These are phyloP conservation scores for Cylindroiulus punctatus DNA, from an alignment of 2,888 invertebrate genomes.

Conservation along the genomic window DNA sequence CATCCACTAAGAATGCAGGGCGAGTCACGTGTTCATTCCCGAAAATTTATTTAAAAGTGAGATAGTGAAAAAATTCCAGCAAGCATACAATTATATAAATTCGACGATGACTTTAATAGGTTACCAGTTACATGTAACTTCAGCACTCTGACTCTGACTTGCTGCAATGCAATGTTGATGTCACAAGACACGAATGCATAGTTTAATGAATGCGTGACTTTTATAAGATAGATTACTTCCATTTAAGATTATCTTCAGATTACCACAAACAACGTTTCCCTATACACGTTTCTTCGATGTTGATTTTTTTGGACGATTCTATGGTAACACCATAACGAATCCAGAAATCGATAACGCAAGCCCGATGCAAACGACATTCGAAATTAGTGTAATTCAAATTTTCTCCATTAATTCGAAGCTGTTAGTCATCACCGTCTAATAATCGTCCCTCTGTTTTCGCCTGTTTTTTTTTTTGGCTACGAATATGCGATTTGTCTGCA, in stretches of 20 bases:
- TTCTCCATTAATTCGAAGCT: constrained; percentile 16
- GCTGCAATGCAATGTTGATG: too few relatives aligned
- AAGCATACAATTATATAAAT: too few relatives aligned
- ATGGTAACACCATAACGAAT: not conserved
- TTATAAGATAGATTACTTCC: not conserved
- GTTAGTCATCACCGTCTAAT: constrained; percentile 2
- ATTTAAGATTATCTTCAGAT: not conserved
- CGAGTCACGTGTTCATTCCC: too few relatives aligned
- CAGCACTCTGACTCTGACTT: too few relatives aligned
- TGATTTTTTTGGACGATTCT: not conserved
- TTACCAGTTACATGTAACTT: too few relatives aligned
- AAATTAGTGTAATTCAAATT: constrained; percentile 12
- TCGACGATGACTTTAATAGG: too few relatives aligned
- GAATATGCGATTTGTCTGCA: constrained; percentile 23
- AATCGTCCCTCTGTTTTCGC: not conserved
- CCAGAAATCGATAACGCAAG: not conserved
- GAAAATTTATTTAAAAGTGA: too few relatives aligned
- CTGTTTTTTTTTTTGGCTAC: not conserved
- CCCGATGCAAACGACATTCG: not conserved
- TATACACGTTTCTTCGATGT: not conserved
- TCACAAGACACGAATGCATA: too few relatives aligned
- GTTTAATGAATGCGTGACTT: too few relatives aligned
- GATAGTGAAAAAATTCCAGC: too few relatives aligned
- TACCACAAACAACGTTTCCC: not conserved
- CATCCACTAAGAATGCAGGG: too few relatives aligned